Evolutionary conservation across 2,113 vertebrate genomes (phyloP), one percentile per base, ranked within the genome.

Genomic region (Leiothrix lutea): DNA sequence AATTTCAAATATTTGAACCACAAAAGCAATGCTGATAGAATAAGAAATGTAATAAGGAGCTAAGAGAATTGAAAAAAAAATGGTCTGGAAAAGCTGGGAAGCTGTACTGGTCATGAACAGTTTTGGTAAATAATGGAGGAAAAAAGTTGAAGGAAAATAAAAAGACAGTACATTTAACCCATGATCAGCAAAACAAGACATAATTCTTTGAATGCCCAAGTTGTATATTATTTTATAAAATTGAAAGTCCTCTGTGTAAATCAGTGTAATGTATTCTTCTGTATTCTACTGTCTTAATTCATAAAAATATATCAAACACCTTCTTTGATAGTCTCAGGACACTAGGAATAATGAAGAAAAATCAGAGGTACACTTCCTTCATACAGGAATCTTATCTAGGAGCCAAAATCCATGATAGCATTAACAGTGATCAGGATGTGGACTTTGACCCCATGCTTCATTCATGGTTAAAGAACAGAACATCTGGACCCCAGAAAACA

Each of bases 251-350:
- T 84, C 11, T 70, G 1, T 45, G 29, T 5, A 38, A 38, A 38
- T 8, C 10, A 73, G 45, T 0, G 0, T 33, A 6, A 12, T 21
- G 5, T 12, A 16, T 70, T 86, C 12, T 77, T 80, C 24, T 38
- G 21, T 11, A 72, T 61, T 35, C 19, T 18, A 47, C n/a, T 72
- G 5, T 58, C 54, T 83, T 47, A 31, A 61, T 80, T 54, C 2
- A 48, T 74, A 44, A 65, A 78, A 33, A 36, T 28, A 36, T 5
- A 62, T 17, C 4, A 10, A 83, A 5, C 3, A 38, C 8, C 45
- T 81, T 38, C 86, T 14, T 54, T 1, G 0, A 8, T 64, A 45
- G 18, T 54, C 33, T 78, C n/a, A 42, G 24, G 44, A 64, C 2
- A 36, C 16, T 45, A 56, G 33, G 13, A 71, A 8, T 10, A 70